A percentile compares a stretch with the other conserved stretches of the same genome.
These are phyloP conservation scores for Egretta garzetta DNA, from an alignment of 2,113 vertebrate species.

Conservation along the genomic window DNA sequence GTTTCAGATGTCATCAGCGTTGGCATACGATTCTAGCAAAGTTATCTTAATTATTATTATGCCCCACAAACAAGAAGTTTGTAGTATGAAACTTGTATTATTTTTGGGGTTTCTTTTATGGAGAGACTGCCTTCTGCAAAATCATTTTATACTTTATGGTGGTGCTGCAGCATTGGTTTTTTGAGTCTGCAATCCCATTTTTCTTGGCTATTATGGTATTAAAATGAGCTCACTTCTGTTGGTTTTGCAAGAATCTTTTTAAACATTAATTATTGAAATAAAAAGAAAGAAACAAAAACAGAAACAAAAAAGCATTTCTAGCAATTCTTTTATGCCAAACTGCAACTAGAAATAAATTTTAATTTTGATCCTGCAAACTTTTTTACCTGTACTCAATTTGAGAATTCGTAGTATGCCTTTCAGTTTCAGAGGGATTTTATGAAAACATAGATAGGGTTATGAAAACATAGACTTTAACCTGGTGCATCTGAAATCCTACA, in stretches of 20 bases:
- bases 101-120: not conserved
- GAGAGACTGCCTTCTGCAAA: not conserved
- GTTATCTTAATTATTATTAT: not conserved
- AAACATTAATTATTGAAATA: not conserved
- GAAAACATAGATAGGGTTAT: not conserved
- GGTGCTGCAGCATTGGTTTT: not conserved
- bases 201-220: not conserved
- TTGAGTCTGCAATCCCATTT: not conserved
- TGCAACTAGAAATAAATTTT: not conserved
- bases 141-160: not conserved
- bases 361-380: conserved; percentile 22
- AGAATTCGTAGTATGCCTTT: conserved; percentile 51
- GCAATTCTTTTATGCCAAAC: conserved; percentile 15
- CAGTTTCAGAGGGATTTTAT: conserved; percentile 54
- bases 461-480: not conserved
- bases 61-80: not conserved
- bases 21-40: not conserved
- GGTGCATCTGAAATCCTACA: conserved; percentile 47
- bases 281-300: not conserved
- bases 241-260: not conserved
- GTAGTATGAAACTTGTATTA: not conserved
- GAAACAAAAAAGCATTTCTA: not conserved
- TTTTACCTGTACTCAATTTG: conserved; percentile 54
- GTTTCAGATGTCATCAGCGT: not conserved
- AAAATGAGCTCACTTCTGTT: not conserved